Base-by-base conservation (phyloP, 2,888 invertebrate genomes). In the Odontocerum albicorne region DNA sequence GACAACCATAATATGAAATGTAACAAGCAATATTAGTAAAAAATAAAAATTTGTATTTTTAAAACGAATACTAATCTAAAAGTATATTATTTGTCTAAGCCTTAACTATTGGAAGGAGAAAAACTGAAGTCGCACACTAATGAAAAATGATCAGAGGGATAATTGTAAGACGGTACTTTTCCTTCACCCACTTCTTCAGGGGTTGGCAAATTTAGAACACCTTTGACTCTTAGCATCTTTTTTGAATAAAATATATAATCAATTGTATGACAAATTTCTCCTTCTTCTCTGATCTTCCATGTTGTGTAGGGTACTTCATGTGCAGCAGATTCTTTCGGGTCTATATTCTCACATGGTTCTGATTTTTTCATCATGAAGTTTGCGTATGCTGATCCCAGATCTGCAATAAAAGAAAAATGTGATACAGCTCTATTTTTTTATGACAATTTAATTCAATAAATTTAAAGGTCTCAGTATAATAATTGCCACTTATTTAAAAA, bases 111-210 rank as follows among this genome's bases (percentile, higher is more conserved):
- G n/a, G n/a, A n/a, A n/a, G n/a, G n/a, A n/a, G 40, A 20, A 13
- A 51, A 56, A 61, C 72, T 70, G 62, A 86, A 81, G 69, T 87
- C 87, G 66, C 84, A 83, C 47, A 84, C 83, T 57, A 90, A 73
- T 0, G 88, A 86, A 65, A 90, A 84, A 67, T 90, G 90, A 73
- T 90, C 90, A 1, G 88, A 89, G 1, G 89, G 87, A 70, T 88
- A 89, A 46, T 73, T 70, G 62, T 79, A 75, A 47, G 85, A 85
- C 2, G 89, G 89, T 17, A 88, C 81, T 40, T 86, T 75, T 62
- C 81, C 75, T 46, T 76, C 72, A 1, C 88, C 88, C 49, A 90
- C 81, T 63, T 86, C 83, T 17, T 83, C 81, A 31, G 74, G 85
- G 0, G 77, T 75, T 0, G 89, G 88, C 56, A 88, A 77, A 49